phyloP scores from a whole-genome alignment of 92 coral and sea anemone genomes.

The Actinernus sp. region DNA sequence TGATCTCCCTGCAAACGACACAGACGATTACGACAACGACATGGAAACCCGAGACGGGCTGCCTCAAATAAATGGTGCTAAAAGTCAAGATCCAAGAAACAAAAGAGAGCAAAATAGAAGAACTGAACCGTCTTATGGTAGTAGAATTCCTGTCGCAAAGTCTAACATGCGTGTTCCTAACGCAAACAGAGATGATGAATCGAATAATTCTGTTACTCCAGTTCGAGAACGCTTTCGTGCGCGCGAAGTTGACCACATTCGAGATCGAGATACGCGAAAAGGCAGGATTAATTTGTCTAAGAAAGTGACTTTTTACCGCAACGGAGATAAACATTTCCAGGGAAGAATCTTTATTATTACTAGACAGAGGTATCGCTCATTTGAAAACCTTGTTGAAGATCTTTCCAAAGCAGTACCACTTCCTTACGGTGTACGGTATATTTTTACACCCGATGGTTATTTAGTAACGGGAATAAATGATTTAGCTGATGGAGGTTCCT shows the following conservation, averaged over 20 bases:
- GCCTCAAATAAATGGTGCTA: background rate
- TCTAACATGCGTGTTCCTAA: conserved; percentile 62
- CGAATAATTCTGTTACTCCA: conserved; percentile 24
- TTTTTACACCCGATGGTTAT: conserved; percentile 70
- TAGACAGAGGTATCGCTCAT: conserved; percentile 75
- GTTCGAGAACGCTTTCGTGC: conserved; percentile 48
- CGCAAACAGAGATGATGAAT: conserved; percentile 22
- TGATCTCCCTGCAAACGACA: background rate
- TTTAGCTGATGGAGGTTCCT: conserved; percentile 70
- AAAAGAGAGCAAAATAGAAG: background rate
- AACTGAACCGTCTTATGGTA: background rate
- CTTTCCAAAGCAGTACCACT: conserved; percentile 76
- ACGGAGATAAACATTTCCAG: conserved; percentile 83
- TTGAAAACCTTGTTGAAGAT: conserved; percentile 72
- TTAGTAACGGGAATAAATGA: conserved; percentile 54
- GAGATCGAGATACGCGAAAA: conserved; percentile 30
- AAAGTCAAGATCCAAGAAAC: background rate
- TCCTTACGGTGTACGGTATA: conserved; percentile 85
- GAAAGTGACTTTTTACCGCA: conserved; percentile 78
- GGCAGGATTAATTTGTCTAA: conserved; percentile 52
- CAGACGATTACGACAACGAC: background rate
- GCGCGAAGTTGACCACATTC: conserved; percentile 9
- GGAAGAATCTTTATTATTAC: conserved; percentile 77
- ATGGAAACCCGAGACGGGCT: background rate
- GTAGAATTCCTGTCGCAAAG: conserved; percentile 1